These are phyloP conservation scores for Mycetomoellerius zeteki DNA, from an alignment of 1,140 invertebrate species.

Conservation along the genomic window DNA sequence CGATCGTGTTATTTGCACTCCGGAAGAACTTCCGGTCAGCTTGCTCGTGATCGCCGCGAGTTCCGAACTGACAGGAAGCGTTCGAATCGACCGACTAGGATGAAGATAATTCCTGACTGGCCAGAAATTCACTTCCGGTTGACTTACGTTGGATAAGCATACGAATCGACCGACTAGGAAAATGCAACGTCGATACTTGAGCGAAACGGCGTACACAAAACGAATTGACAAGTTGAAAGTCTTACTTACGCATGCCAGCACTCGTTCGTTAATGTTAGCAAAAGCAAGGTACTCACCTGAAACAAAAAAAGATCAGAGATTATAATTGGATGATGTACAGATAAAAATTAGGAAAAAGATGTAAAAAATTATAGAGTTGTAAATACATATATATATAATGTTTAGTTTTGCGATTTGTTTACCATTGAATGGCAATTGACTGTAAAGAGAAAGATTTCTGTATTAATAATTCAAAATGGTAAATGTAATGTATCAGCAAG, in stretches of 20 bases:
- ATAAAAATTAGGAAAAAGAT: not conserved
- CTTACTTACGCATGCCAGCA: constrained; percentile 28
- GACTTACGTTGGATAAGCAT: constrained; percentile 50
- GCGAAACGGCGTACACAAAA: not conserved
- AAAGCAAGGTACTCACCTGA: constrained; percentile 77
- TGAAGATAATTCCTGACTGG: constrained; percentile 45
- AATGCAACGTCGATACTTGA: constrained; percentile 14
- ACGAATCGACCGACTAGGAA: constrained; percentile 4
- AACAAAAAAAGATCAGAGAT: constrained; percentile 72
- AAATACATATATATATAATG: no score
- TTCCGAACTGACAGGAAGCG: constrained; percentile 54
- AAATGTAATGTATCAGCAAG: not conserved
- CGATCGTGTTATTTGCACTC: constrained; percentile 57
- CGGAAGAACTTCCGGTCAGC: constrained; percentile 71
- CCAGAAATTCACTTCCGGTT: constrained; percentile 53
- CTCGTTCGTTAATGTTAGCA: not conserved
- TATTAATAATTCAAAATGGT: constrained; percentile 3
- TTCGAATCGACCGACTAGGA: not conserved
- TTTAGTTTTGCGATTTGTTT: no score
- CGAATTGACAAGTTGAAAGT: constrained; percentile 2
- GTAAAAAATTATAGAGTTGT: not conserved
- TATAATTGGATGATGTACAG: not conserved
- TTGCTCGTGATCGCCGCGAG: constrained; percentile 54
- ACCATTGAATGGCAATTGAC: no score
- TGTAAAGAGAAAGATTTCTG: not conserved